A percentile compares a stretch with the other conserved stretches of the same genome.
Conservation (phyloP, 1,140 invertebrate species). For the Neuroterus valhalla region DNA sequence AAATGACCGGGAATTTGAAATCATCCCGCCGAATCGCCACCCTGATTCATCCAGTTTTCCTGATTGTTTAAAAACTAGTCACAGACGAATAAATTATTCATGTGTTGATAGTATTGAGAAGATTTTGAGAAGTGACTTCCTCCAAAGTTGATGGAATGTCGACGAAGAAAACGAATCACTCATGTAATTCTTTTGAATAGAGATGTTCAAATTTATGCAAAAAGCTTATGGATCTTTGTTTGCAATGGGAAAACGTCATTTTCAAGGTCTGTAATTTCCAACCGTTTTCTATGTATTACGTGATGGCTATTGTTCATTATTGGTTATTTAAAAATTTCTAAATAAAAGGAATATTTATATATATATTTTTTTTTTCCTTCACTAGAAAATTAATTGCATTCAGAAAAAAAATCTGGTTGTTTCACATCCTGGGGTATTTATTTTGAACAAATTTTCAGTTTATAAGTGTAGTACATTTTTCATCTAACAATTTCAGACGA, state of each 20-base stretch:
- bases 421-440: too few relatives aligned
- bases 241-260: neutral
- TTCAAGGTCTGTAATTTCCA: conserved; percentile 12
- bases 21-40: too few relatives aligned
- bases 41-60: too few relatives aligned
- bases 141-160: neutral
- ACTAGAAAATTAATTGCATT: neutral
- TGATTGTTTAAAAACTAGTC: too few relatives aligned
- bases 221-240: neutral
- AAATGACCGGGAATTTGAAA: too few relatives aligned
- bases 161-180: neutral
- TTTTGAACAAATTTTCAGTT: too few relatives aligned
- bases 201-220: conserved; percentile 2
- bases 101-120: neutral
- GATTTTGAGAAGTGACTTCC: neutral
- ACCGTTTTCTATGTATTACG: neutral
- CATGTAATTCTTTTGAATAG: conserved; percentile 9
- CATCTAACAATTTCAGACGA: too few relatives aligned
- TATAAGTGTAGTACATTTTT: too few relatives aligned
- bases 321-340: neutral
- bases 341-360: neutral
- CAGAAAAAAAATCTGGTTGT: neutral
- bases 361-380: neutral
- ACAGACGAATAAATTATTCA: too few relatives aligned
- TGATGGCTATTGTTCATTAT: neutral